Base-by-base conservation (phyloP, 2,888 invertebrate species). In the Clanis bilineata region DNA sequence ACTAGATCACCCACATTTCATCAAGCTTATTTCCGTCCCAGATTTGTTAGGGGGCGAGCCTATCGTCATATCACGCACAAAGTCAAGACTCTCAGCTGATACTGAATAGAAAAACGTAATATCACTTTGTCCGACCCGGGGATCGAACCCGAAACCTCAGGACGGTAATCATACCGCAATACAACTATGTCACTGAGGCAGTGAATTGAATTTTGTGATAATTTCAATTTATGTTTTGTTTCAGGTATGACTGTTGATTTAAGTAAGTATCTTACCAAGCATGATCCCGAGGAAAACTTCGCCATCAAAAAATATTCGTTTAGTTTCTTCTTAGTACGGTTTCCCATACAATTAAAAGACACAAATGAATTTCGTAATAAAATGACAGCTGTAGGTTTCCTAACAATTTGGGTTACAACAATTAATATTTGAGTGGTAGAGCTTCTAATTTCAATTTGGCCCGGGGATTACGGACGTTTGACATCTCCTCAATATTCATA, bases 401-500 rank as follows among this genome's bases (percentile, higher is more conserved):
- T 18, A 32, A 32, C 28, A 15, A 28, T 51, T 32, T 32, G 12
- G 21, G 47, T 25, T 45, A 69, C 64, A 66, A 70, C 66, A 69
- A 70, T 68, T 47, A 51, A 51, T 51, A 28, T 51, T 51, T 51
- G 15, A 18, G 28, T 15, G 28, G 51, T 6, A 1, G 32, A 51
- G 32, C 18, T 32, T 51, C 28, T 51, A 28, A 28, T 51, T 51
- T 51, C 51, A 51, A 51, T 51, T 51, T 51, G 10, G 12, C 32
- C 38, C 47, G 47, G 28, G 61, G 51, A 28, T 51, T 51, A 32
- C 51, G 32, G 18, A 3, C 51, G 32, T 51, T 51, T 62, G 54
- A 64, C 62, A 60, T 44, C 59, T 59, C 56, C 63, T 66, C 51
- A 65, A 65, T 70, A 71, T 71, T 67, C 62, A 71, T 70, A 71